Percentiles rank a stretch among this genome's conserved stretches.
Conservation (phyloP, 1,140 invertebrate species). For the Drosophila willistoni region DNA sequence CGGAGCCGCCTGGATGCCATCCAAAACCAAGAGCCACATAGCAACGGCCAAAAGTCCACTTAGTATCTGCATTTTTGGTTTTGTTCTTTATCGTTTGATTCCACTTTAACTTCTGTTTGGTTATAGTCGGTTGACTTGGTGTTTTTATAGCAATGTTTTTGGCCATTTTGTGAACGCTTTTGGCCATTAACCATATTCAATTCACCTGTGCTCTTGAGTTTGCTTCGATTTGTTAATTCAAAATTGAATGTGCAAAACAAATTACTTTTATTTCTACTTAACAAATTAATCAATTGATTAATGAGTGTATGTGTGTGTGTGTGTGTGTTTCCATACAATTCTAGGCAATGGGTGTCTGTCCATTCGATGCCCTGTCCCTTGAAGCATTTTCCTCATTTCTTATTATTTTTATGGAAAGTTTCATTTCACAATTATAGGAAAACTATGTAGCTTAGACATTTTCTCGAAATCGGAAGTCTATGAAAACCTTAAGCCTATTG, state of each 20-base stretch:
- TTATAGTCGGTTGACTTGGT: constrained; percentile 39
- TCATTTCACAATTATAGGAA: not conserved
- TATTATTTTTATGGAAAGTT: not conserved
- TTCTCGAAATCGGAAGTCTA: not conserved
- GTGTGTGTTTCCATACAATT: not conserved
- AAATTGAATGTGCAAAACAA: not conserved
- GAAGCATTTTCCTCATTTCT: too few relatives aligned
- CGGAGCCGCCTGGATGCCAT: constrained; percentile 41
- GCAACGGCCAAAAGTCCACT: constrained; percentile 41
- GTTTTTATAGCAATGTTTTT: constrained; percentile 51
- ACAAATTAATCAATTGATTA: not conserved
- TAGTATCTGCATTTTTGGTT: constrained; percentile 50
- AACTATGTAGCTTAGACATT: not conserved
- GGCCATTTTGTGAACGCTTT: not conserved
- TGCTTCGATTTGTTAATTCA: constrained; percentile 1
- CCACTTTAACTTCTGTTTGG: constrained; percentile 51
- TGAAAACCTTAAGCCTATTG: not conserved
- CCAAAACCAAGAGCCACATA: constrained; percentile 30
- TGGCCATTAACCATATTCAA: constrained; percentile 3
- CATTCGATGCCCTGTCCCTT: too few relatives aligned
- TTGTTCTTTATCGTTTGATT: constrained; percentile 36
- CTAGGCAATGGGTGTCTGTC: too few relatives aligned
- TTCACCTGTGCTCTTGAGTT: constrained; percentile 10
- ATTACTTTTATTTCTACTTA: not conserved
- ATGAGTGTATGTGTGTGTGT: not conserved